Conservation (phyloP, 2,888 invertebrate genomes). For the Aromia moschata region DNA sequence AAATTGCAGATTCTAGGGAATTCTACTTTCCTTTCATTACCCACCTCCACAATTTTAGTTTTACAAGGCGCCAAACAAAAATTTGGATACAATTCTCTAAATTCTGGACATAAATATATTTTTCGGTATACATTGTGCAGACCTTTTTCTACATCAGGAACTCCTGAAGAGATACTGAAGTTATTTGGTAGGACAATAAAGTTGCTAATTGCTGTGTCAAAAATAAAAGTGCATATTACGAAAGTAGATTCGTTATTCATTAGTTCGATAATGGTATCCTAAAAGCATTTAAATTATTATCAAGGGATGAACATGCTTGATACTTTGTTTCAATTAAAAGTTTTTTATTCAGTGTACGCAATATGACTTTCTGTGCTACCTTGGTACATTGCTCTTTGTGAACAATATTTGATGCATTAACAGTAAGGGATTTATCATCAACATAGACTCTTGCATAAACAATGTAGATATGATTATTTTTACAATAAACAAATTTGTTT, state of each 20-base stretch:
- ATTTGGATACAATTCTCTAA: neutral
- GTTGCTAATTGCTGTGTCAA: neutral
- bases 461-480: slow-evolving; percentile 7
- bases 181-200: neutral
- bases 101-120: neutral
- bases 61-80: neutral
- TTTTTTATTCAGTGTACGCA: neutral
- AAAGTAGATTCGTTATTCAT: neutral
- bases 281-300: neutral
- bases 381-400: neutral
- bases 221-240: neutral
- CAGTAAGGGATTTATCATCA: neutral
- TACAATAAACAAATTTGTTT: neutral
- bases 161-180: neutral
- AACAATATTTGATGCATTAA: slow-evolving; percentile 3
- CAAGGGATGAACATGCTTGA: neutral
- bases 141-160: neutral
- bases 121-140: neutral
- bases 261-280: neutral
- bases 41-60: neutral
- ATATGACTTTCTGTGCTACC: neutral
- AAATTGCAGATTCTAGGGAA: slow-evolving; percentile 10
- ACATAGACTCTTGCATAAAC: neutral
- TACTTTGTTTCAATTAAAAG: neutral
- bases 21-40: neutral